Percentiles rank a stretch among this genome's conserved stretches.
Evolutionary conservation across 2,113 vertebrate species (phyloP).

Genomic region (Anolis sagrei): DNA sequence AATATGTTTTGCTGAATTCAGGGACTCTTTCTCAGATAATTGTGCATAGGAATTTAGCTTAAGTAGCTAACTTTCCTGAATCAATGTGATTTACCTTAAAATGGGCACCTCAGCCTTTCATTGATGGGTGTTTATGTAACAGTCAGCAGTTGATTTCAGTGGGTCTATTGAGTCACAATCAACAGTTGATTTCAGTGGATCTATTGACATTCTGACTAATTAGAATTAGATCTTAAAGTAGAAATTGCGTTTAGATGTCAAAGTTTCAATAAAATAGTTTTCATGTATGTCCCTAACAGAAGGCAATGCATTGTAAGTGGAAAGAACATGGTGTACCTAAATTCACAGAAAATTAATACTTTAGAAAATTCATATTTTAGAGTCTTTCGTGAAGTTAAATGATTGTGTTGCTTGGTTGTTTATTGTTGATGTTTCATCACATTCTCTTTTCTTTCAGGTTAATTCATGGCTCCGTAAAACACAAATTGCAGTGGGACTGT

Average conservation of each 20-base stretch:
- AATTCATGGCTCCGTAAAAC: slow-evolving; percentile 84
- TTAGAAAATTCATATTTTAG: not conserved
- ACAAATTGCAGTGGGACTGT: slow-evolving; percentile 82
- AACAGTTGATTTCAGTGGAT: too few species aligned
- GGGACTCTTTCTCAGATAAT: not conserved
- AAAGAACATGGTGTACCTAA: not conserved
- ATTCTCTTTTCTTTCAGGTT: slow-evolving; percentile 69
- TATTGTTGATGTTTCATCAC: slow-evolving; percentile 24
- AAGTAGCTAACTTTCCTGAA: too few species aligned
- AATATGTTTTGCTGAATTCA: not conserved
- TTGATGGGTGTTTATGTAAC: too few species aligned
- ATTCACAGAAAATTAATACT: not conserved
- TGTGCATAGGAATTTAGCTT: not conserved
- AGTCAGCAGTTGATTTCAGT: too few species aligned
- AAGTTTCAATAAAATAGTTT: not conserved
- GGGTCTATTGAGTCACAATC: too few species aligned
- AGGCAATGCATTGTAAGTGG: not conserved
- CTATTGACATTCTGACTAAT: too few species aligned
- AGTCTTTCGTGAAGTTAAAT: not conserved
- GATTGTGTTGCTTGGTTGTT: not conserved
- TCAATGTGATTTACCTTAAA: too few species aligned
- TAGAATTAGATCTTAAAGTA: too few species aligned
- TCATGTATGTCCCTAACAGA: not conserved
- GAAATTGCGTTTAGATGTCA: too few species aligned
- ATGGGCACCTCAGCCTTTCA: too few species aligned